phyloP scores from a whole-genome alignment of 2,797 vertebrate species.

The Petrocephalus sullivani region DNA sequence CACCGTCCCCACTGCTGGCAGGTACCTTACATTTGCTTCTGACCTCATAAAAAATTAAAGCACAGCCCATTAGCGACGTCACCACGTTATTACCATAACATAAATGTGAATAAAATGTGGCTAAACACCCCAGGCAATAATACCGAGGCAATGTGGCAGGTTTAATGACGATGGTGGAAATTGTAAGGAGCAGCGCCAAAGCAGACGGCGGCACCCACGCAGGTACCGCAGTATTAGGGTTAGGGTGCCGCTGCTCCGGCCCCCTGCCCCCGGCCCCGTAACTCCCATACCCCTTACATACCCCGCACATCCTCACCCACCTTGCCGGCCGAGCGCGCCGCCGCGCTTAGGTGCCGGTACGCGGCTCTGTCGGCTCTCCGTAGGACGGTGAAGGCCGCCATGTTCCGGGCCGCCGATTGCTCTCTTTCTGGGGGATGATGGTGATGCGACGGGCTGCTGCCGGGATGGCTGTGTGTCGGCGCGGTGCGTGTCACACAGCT shows the following conservation, averaged over 20 bases:
- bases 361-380: constrained; percentile 53
- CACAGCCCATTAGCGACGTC: background rate
- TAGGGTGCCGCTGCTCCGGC: no score
- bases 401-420: constrained; percentile 43
- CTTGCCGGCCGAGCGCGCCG: constrained; percentile 48
- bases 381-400: constrained; percentile 61
- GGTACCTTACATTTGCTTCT: background rate
- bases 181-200: no score
- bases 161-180: background rate
- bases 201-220: no score
- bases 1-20: background rate
- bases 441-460: constrained; percentile 11
- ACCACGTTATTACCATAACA: background rate
- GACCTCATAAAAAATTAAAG: background rate
- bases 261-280: background rate
- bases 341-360: constrained; percentile 43
- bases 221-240: no score
- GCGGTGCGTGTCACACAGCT: background rate
- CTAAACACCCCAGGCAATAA: background rate
- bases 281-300: background rate
- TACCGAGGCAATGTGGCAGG: background rate
- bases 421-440: background rate
- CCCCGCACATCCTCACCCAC: constrained; percentile 48
- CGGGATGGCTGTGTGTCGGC: constrained; percentile 13
- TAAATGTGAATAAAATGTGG: background rate